A percentile compares a stretch with the other conserved stretches of the same genome.
Conservation (phyloP, 2,888 invertebrate species). For the Sceliomorpha sp. region DNA sequence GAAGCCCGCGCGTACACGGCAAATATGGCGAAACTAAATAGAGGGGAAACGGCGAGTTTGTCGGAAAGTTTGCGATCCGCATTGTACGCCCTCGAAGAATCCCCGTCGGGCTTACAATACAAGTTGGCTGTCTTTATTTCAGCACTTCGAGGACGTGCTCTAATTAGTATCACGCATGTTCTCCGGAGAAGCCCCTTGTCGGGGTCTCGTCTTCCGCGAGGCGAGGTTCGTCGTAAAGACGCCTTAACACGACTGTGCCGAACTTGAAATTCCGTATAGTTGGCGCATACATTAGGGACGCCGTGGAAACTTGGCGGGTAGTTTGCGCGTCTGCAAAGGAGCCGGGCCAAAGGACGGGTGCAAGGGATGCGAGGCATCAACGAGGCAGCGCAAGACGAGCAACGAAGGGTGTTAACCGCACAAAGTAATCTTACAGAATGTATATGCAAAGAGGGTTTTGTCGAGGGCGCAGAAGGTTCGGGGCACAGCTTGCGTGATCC, state of each 20-base stretch:
- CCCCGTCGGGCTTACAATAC: conserved; percentile 40
- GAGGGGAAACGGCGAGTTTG: conserved; percentile 19
- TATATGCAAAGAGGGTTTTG: conserved; percentile 79
- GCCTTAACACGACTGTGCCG: conserved; percentile 67
- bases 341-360: conserved; percentile 56
- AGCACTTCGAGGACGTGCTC: conserved; percentile 64
- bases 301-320: conserved; percentile 75
- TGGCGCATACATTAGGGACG: conserved; percentile 79
- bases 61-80: conserved; percentile 30
- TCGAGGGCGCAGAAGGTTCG: conserved; percentile 54
- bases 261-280: conserved; percentile 77
- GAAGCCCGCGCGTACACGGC: conserved; percentile 15
- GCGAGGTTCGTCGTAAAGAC: conserved; percentile 51
- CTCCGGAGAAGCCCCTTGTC: conserved; percentile 61
- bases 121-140: conserved; percentile 50
- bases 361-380: conserved; percentile 14
- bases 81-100: conserved; percentile 19
- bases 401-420: conserved; percentile 77
- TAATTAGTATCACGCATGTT: conserved; percentile 80
- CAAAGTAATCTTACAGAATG: conserved; percentile 81
- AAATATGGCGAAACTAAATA: conserved; percentile 28
- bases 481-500: conserved; percentile 78
- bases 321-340: conserved; percentile 71
- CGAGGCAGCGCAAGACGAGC: conserved; percentile 48
- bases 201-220: conserved; percentile 57